A percentile compares a stretch with the other conserved stretches of the same genome.
phyloP scores from a whole-genome alignment of 2,797 vertebrate species.

The Chiroxiphia lanceolata region DNA sequence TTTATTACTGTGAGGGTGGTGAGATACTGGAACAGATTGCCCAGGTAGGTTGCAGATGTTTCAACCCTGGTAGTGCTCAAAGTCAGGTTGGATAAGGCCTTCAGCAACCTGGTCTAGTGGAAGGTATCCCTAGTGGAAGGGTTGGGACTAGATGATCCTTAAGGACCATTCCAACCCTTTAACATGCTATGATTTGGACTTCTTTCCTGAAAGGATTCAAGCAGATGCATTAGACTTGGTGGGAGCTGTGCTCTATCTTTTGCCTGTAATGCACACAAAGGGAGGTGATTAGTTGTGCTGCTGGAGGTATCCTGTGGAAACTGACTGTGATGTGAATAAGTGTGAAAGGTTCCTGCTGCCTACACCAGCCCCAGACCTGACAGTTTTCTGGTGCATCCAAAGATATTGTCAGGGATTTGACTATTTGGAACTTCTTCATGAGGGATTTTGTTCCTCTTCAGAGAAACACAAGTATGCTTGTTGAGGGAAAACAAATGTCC shows the following conservation, averaged over 20 bases:
- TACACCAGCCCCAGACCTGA: neutral
- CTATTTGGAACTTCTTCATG: neutral
- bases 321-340: neutral
- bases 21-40: neutral
- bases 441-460: neutral
- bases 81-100: neutral
- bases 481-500: neutral
- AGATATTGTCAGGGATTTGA: accelerated
- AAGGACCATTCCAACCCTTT: neutral
- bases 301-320: neutral
- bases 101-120: neutral
- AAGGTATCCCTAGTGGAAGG: neutral
- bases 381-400: neutral
- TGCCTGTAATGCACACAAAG: accelerated
- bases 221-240: neutral
- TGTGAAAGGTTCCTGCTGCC: neutral
- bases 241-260: neutral
- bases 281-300: neutral
- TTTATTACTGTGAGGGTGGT: neutral
- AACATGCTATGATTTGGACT: neutral
- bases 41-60: neutral
- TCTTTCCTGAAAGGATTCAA: neutral
- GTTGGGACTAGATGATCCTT: neutral
- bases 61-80: neutral
- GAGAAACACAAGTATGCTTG: neutral